phyloP scores from a whole-genome alignment of 2,797 vertebrate genomes.

The Garrulus glandarius region DNA sequence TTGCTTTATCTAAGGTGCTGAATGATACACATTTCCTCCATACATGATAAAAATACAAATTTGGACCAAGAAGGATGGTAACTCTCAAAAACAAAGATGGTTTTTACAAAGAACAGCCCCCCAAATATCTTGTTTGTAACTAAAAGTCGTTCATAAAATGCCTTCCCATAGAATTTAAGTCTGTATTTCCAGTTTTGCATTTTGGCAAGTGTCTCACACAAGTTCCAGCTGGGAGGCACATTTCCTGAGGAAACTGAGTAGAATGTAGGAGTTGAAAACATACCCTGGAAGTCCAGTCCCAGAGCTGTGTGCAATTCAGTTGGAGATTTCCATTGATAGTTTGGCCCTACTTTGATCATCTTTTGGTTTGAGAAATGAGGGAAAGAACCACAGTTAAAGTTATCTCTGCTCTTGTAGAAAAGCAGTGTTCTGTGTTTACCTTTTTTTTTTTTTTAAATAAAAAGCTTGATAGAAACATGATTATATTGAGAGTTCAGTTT shows the following conservation, averaged over 20 bases:
- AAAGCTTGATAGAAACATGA: neutral
- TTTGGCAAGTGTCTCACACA: neutral
- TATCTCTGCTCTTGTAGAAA: neutral
- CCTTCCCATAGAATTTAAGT: neutral
- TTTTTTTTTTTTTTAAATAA: neutral
- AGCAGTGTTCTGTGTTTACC: neutral
- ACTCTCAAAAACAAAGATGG: neutral
- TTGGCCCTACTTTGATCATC: neutral
- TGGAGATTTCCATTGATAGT: neutral
- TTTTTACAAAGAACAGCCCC: neutral
- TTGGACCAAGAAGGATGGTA: neutral
- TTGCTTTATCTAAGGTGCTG: neutral
- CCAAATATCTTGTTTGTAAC: neutral
- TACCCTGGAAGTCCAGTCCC: neutral
- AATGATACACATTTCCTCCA: neutral
- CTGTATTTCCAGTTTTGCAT: neutral
- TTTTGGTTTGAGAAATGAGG: neutral
- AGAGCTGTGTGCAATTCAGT: neutral
- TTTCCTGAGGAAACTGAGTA: neutral
- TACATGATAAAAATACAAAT: neutral
- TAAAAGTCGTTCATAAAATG: neutral
- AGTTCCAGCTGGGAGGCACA: neutral
- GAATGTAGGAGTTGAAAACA: neutral
- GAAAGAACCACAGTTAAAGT: neutral
- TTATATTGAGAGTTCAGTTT: neutral